These are phyloP conservation scores for Hippopotamyrus pictus DNA, from an alignment of 2,797 vertebrate species.

Conservation along the genomic window DNA sequence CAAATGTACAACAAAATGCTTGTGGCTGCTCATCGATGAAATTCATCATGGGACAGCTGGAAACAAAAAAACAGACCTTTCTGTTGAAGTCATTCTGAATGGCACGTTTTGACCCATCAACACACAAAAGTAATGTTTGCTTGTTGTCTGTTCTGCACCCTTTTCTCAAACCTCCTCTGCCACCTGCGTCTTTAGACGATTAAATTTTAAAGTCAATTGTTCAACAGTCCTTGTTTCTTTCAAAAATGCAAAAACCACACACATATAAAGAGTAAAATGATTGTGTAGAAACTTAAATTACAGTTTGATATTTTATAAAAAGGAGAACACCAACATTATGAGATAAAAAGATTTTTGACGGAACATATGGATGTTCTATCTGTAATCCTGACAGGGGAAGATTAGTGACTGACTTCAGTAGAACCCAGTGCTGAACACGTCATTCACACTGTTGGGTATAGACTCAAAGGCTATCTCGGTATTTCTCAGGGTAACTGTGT, in stretches of 20 bases:
- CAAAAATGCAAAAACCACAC: background rate
- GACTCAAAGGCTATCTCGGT: conserved; percentile 76
- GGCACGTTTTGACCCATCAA: background rate
- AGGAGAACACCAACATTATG: background rate
- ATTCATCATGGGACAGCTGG: background rate
- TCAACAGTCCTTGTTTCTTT: conserved; percentile 38
- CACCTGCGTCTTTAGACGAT: conserved; percentile 19
- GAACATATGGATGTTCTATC: conserved; percentile 31
- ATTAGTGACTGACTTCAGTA: conserved; percentile 57
- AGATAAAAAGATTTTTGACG: background rate
- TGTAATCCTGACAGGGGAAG: conserved; percentile 43
- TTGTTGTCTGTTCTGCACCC: conserved; percentile 49
- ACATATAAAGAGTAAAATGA: conserved; percentile 46
- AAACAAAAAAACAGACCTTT: background rate
- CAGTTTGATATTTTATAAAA: conserved; percentile 34
- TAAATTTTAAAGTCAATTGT: conserved; percentile 56
- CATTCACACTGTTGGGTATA: conserved; percentile 57
- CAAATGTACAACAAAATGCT: background rate
- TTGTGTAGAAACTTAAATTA: conserved; percentile 32
- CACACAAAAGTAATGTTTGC: conserved; percentile 1
- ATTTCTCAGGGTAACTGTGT: conserved; percentile 52
- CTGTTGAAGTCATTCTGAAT: background rate
- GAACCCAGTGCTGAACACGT: conserved; percentile 48
- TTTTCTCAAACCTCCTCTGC: conserved; percentile 61
- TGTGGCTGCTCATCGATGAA: background rate